These are phyloP conservation scores for Allochrocebus solatus DNA, from an alignment of 2,797 vertebrate species.

Conservation along the genomic window DNA sequence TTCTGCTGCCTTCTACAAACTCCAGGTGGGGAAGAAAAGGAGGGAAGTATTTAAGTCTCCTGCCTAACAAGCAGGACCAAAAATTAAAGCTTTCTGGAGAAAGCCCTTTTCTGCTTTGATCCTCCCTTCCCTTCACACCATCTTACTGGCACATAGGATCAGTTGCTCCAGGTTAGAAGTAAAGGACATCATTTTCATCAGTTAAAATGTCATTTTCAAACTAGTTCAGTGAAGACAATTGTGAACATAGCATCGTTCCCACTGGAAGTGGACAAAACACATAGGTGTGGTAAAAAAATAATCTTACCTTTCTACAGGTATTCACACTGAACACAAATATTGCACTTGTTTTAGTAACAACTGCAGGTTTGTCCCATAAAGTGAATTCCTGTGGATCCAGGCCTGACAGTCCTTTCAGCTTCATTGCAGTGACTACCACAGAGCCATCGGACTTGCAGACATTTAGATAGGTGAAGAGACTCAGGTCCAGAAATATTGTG, in stretches of 20 bases:
- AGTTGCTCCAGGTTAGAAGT: slow-evolving; percentile 63
- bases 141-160: slow-evolving; percentile 77
- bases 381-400: slow-evolving; percentile 83
- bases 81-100: neutral
- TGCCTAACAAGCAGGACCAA: neutral
- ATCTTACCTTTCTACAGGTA: slow-evolving; percentile 74
- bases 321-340: slow-evolving; percentile 75
- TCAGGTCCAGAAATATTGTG: neutral
- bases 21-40: neutral
- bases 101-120: neutral
- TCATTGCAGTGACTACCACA: slow-evolving; percentile 85
- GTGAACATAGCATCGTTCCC: neutral
- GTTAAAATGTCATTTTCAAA: slow-evolving; percentile 70
- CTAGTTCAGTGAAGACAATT: slow-evolving; percentile 31
- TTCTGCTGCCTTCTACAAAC: neutral
- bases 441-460: slow-evolving; percentile 87
- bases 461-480: neutral
- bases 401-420: slow-evolving; percentile 81
- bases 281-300: too few relatives aligned
- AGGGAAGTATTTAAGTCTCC: neutral
- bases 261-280: neutral
- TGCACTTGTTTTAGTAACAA: slow-evolving; percentile 69
- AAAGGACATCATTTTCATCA: slow-evolving; percentile 80
- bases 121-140: neutral
- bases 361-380: slow-evolving; percentile 85